Evolutionary conservation across 2,797 vertebrate genomes (phyloP).

Genomic region (Anabas testudineus): DNA sequence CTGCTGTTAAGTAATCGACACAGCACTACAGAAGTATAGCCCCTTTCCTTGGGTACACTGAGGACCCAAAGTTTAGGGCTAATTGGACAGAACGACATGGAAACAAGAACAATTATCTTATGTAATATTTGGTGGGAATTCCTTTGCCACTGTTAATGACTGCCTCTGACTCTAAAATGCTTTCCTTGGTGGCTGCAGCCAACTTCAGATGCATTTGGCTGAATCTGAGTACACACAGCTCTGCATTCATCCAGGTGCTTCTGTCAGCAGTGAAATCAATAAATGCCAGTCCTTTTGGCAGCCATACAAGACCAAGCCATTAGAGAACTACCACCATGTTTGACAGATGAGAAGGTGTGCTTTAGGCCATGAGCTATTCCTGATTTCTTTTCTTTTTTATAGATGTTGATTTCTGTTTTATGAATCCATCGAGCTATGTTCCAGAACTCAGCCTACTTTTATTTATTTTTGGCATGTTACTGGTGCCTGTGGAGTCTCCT

Average conservation of each 20-base stretch:
- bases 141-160: too few relatives aligned
- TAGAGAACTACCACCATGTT: background rate
- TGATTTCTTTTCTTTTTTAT: background rate
- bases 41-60: too few relatives aligned
- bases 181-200: too few relatives aligned
- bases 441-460: too few relatives aligned
- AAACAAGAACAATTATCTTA: background rate
- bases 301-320: background rate
- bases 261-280: slow-evolving; percentile 1
- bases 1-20: too few relatives aligned
- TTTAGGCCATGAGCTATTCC: background rate
- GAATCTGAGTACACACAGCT: background rate
- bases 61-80: too few relatives aligned
- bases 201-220: background rate
- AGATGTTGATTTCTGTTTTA: background rate
- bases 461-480: too few relatives aligned
- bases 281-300: background rate
- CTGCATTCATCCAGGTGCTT: background rate
- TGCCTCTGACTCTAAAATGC: too few relatives aligned
- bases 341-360: background rate
- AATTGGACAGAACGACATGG: background rate
- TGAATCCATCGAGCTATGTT: background rate
- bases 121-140: too few relatives aligned
- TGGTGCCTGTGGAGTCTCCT: too few relatives aligned
- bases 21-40: too few relatives aligned